A percentile compares a stretch with the other conserved stretches of the same genome.
Evolutionary conservation across 2,797 vertebrate species (phyloP).

Genomic region (Falco naumanni): DNA sequence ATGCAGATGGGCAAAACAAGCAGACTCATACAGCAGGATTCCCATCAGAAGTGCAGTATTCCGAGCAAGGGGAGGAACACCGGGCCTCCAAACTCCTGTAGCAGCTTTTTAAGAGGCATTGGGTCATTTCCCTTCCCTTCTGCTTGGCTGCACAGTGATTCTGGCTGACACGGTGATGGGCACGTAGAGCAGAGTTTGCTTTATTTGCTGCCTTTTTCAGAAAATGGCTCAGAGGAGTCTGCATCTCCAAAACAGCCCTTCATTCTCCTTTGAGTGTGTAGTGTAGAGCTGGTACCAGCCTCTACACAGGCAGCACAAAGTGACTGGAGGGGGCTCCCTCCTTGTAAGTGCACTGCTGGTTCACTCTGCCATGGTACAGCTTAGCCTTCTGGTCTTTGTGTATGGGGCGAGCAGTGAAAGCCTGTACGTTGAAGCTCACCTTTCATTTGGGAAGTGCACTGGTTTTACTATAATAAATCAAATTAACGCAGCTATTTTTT

Average conservation of each 20-base stretch:
- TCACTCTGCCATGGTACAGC: not conserved
- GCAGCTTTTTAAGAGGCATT: slow-evolving; percentile 20
- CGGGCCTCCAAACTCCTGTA: not conserved
- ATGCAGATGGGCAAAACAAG: slow-evolving; percentile 40
- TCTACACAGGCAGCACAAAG: not conserved
- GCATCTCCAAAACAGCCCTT: not conserved
- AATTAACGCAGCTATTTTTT: not conserved
- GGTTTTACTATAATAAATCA: not conserved
- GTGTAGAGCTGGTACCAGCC: not conserved
- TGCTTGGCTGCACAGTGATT: slow-evolving; percentile 23
- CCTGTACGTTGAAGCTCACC: not conserved
- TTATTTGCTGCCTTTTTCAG: slow-evolving; percentile 28
- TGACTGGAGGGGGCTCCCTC: not conserved
- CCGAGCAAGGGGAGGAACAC: not conserved
- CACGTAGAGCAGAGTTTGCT: slow-evolving; percentile 15
- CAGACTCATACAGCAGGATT: not conserved
- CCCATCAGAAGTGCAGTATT: not conserved
- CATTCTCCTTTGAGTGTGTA: not conserved
- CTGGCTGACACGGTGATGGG: not conserved
- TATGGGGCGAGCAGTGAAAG: not conserved
- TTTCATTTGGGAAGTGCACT: not conserved
- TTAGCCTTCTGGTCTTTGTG: not conserved
- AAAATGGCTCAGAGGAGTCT: slow-evolving; percentile 12
- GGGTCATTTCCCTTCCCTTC: slow-evolving; percentile 34
- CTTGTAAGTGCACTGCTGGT: not conserved